Percentiles rank a stretch among this genome's conserved stretches.
Evolutionary conservation across 2,797 vertebrate species (phyloP).

Genomic region (Sebastes hopkinsi): DNA sequence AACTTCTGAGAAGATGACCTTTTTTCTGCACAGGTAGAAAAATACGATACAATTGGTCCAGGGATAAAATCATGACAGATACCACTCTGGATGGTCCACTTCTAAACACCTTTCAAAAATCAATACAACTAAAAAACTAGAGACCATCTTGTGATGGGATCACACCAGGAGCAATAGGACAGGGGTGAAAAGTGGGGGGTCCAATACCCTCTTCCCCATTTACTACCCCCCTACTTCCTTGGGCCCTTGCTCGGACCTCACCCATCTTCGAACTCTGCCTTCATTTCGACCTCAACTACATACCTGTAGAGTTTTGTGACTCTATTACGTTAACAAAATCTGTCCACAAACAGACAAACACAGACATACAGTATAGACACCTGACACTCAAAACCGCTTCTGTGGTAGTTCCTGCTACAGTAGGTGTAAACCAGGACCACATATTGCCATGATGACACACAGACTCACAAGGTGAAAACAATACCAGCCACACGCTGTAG

Average conservation of each 20-base stretch:
- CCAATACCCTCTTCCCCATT: not conserved
- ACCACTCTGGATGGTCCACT: not conserved
- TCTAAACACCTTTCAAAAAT: not conserved
- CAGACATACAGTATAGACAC: not conserved
- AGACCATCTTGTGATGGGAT: too few relatives aligned
- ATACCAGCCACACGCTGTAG: not conserved
- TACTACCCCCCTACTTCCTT: not conserved
- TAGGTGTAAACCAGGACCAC: too few relatives aligned
- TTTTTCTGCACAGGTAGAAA: constrained; percentile 50
- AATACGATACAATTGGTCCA: not conserved
- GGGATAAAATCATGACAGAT: not conserved
- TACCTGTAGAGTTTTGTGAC: not conserved
- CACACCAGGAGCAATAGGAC: too few relatives aligned
- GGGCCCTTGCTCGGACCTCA: not conserved
- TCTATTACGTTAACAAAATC: not conserved
- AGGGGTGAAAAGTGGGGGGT: too few relatives aligned
- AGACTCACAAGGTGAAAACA: not conserved
- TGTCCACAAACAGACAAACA: too few relatives aligned
- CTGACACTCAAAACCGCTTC: too few relatives aligned
- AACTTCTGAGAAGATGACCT: constrained; percentile 78
- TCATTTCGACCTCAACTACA: not conserved
- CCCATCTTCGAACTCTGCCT: not conserved
- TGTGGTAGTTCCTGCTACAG: too few relatives aligned
- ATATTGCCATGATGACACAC: not conserved
- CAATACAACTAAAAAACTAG: too few relatives aligned